Conservation (phyloP, 1,140 invertebrate species). For the Diprion similis region DNA sequence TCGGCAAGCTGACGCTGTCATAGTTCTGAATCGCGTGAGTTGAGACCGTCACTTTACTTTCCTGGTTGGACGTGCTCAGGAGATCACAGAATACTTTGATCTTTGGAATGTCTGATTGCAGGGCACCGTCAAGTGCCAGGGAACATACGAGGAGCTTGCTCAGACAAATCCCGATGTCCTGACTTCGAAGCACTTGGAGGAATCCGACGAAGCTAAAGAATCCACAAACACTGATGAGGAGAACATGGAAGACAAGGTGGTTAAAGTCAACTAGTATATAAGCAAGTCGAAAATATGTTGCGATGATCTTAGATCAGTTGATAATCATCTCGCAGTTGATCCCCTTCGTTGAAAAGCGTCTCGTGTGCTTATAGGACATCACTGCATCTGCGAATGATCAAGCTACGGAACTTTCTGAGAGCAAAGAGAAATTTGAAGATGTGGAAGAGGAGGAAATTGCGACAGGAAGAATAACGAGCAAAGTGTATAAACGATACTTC, state of each 20-base stretch:
- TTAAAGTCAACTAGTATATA: too few species aligned
- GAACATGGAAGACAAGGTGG: conserved; percentile 32
- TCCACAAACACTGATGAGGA: conserved; percentile 48
- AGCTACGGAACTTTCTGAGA: too few species aligned
- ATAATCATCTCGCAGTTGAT: too few species aligned
- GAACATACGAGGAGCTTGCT: conserved; percentile 64
- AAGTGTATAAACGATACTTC: conserved; percentile 72
- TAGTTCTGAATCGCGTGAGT: conserved; percentile 78
- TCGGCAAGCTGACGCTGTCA: conserved; percentile 75
- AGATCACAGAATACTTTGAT: background rate
- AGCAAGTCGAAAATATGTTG: too few species aligned
- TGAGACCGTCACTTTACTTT: background rate
- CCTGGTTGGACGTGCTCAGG: too few species aligned
- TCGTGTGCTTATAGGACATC: too few species aligned
- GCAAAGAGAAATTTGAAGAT: conserved; percentile 20
- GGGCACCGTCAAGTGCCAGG: conserved; percentile 66
- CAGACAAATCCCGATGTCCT: conserved; percentile 65
- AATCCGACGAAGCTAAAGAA: conserved; percentile 27
- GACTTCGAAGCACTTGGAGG: conserved; percentile 30
- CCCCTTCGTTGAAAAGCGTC: too few species aligned
- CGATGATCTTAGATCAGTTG: too few species aligned
- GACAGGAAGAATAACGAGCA: conserved; percentile 63
- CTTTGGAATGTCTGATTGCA: conserved; percentile 38
- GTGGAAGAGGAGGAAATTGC: conserved; percentile 46
- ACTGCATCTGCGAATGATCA: too few species aligned